A percentile compares a stretch with the other conserved stretches of the same genome.
phyloP scores from a whole-genome alignment of 2,113 vertebrate genomes.

The Balaenoptera acutorostrata region DNA sequence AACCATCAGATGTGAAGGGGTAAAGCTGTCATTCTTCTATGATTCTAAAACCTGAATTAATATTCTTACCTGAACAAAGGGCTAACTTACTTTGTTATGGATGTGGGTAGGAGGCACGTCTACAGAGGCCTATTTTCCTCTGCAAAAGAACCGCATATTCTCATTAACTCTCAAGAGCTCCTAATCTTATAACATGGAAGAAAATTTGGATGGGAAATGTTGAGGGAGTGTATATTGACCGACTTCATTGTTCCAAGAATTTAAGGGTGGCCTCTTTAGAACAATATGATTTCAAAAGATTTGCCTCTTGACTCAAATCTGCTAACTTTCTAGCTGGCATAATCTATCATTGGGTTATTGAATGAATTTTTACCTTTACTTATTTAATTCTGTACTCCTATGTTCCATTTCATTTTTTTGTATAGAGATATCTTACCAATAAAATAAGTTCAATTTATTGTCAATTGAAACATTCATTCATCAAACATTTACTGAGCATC shows the following conservation, averaged over 20 bases:
- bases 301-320: not conserved
- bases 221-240: not conserved
- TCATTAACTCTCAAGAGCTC: not conserved
- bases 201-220: not conserved
- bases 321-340: not conserved
- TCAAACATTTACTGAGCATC: not conserved
- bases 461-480: not conserved
- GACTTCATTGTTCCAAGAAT: not conserved
- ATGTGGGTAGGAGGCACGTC: not conserved
- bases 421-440: not conserved
- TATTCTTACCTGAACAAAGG: not conserved
- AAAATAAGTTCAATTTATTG: not conserved
- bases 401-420: not conserved
- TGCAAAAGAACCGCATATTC: not conserved
- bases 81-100: not conserved
- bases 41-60: not conserved
- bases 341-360: not conserved
- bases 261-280: not conserved
- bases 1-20: not conserved
- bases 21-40: not conserved
- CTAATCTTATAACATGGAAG: not conserved
- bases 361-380: not conserved
- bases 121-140: not conserved
- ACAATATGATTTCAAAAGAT: not conserved
- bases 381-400: not conserved